Percentiles rank a stretch among this genome's conserved stretches.
phyloP scores from a whole-genome alignment of 2,113 vertebrate genomes.

The Hystrix brachyura region DNA sequence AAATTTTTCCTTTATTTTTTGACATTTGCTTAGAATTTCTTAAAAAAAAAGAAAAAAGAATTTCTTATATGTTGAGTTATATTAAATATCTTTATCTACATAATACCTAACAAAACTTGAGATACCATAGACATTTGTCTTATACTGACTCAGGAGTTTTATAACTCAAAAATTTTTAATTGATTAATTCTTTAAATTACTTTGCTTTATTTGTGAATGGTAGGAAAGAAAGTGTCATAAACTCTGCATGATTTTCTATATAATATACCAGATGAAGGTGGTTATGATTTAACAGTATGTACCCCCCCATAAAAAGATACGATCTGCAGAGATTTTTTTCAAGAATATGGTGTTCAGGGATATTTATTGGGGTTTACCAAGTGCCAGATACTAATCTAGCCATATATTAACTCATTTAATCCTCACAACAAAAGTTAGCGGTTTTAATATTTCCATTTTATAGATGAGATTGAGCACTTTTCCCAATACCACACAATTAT shows the following conservation, averaged over 20 bases:
- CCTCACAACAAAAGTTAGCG: not conserved
- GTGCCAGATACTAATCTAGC: not conserved
- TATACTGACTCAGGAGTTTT: not conserved
- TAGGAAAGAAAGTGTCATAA: not conserved
- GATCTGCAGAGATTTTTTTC: not conserved
- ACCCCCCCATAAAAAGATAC: not conserved
- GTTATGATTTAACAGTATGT: not conserved
- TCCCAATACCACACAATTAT: not conserved
- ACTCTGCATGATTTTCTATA: not conserved
- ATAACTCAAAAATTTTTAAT: not conserved
- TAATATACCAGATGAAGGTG: not conserved
- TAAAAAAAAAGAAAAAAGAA: not conserved
- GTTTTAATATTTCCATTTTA: conserved; percentile 26
- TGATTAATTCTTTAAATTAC: conserved; percentile 35
- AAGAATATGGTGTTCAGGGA: not conserved
- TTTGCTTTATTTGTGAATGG: conserved; percentile 42
- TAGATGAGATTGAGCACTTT: conserved; percentile 18
- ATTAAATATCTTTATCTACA: not conserved
- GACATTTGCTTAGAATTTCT: not conserved
- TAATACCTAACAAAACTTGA: not conserved
- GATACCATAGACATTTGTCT: not conserved
- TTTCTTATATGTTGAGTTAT: not conserved
- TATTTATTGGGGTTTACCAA: conserved; percentile 13
- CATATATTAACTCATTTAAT: not conserved
- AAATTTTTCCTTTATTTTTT: not conserved